Conservation (phyloP, 1,140 invertebrate species). For the Drosophila saltans region DNA sequence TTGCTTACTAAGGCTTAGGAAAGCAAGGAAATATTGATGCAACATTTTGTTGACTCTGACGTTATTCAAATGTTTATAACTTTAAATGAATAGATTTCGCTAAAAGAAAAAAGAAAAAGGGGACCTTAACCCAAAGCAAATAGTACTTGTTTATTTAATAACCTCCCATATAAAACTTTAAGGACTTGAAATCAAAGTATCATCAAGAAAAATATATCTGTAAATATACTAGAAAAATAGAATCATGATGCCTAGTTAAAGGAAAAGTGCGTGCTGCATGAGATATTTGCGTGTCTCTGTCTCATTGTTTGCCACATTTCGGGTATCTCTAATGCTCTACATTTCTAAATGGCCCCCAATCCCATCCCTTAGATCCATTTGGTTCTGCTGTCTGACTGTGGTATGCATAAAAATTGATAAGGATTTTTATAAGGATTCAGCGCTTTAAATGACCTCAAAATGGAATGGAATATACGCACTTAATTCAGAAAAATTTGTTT, state of each 20-base stretch:
- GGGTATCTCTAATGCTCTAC: background rate
- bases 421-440: background rate
- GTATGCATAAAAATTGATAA: constrained; percentile 10
- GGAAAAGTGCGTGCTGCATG: background rate
- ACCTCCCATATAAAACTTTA: no score
- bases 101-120: no score
- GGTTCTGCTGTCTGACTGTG: constrained; percentile 1
- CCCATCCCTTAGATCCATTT: background rate
- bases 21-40: no score
- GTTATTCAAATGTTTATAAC: no score
- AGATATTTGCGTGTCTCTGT: background rate
- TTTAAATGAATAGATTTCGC: no score
- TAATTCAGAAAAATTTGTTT: constrained; percentile 30
- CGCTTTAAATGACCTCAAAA: constrained; percentile 12
- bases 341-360: background rate
- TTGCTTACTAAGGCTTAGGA: no score
- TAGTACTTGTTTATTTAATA: no score
- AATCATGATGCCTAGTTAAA: background rate
- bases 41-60: no score
- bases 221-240: background rate
- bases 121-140: no score
- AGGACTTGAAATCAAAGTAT: no score
- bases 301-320: background rate
- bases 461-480: constrained; percentile 11
- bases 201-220: background rate